Evolutionary conservation across 2,113 vertebrate species (phyloP).

Genomic region (Ursus arctos): DNA sequence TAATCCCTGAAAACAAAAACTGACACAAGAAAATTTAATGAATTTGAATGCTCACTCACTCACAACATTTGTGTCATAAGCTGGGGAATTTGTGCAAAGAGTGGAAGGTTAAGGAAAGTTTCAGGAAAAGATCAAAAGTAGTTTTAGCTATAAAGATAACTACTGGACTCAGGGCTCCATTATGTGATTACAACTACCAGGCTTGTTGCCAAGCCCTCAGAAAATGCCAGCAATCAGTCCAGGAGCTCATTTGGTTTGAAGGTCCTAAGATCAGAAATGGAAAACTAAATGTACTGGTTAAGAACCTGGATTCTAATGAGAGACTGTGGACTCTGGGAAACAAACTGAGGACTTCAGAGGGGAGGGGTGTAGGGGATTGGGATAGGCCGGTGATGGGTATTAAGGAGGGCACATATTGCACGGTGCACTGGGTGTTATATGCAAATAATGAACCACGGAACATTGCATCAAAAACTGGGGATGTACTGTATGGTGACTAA

Average conservation of each 20-base stretch:
- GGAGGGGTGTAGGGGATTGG: no score
- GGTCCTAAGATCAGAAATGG: background rate
- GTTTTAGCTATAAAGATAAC: background rate
- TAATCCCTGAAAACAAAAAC: slow-evolving; percentile 6
- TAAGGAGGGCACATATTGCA: no score
- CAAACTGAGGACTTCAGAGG: no score
- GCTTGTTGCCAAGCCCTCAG: background rate
- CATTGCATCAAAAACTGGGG: no score
- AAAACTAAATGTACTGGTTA: background rate
- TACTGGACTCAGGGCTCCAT: background rate
- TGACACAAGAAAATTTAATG: background rate
- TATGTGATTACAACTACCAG: background rate
- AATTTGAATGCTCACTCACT: background rate
- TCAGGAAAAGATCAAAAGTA: background rate
- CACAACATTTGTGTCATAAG: background rate
- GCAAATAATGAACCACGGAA: no score
- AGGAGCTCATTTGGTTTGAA: slow-evolving; percentile 25
- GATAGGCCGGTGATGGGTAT: no score
- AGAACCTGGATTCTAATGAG: background rate
- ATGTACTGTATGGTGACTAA: no score
- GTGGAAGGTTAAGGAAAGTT: background rate
- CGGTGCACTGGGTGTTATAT: no score
- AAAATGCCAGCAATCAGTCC: background rate
- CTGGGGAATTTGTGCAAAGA: background rate
- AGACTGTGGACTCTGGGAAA: no score